Evolutionary conservation across 2,797 vertebrate genomes (phyloP).

Genomic region (Micrastur ruficollis): DNA sequence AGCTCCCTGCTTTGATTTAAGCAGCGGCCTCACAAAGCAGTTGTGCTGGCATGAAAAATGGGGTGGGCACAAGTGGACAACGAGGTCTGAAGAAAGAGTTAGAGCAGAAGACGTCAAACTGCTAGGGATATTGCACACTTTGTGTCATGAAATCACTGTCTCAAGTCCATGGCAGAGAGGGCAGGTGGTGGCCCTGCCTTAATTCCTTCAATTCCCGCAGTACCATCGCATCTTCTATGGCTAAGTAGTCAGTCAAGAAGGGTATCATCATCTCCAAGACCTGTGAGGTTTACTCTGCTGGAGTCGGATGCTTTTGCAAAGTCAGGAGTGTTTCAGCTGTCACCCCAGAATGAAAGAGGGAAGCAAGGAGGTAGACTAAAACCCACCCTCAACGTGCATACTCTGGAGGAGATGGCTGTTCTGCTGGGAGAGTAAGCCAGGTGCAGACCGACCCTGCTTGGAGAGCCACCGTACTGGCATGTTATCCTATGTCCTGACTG

Average conservation of each 20-base stretch:
- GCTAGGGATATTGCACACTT: background rate
- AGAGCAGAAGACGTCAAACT: background rate
- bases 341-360: background rate
- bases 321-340: background rate
- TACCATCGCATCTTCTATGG: background rate
- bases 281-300: background rate
- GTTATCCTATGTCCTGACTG: background rate
- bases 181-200: background rate
- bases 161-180: background rate
- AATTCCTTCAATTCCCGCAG: background rate
- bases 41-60: background rate
- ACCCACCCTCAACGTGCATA: accelerated
- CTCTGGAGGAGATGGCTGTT: background rate
- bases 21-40: background rate
- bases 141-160: background rate
- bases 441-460: background rate
- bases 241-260: background rate
- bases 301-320: background rate
- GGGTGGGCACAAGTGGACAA: background rate
- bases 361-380: background rate
- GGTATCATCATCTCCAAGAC: background rate
- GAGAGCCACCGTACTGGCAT: background rate
- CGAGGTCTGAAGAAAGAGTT: background rate
- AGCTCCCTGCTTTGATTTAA: background rate
- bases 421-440: background rate